Evolutionary conservation across 2,888 invertebrate genomes (phyloP).

Genomic region (Erynnis tages): DNA sequence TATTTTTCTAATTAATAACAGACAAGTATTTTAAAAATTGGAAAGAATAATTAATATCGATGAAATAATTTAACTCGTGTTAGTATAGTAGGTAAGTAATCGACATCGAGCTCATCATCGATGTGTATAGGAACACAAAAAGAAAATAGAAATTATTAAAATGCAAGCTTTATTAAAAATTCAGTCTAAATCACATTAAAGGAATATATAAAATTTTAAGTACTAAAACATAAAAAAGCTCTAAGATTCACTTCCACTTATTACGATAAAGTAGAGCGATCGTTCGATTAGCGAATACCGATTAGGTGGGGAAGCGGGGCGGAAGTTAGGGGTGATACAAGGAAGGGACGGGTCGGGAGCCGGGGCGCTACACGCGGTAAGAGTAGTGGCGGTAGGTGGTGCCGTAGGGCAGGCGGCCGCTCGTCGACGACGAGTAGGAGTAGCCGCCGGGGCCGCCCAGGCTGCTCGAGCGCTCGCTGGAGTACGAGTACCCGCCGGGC

Average conservation of each 20-base stretch:
- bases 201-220: slow-evolving; percentile 50
- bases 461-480: slow-evolving; percentile 87
- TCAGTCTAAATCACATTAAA: slow-evolving; percentile 73
- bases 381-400: slow-evolving; percentile 92
- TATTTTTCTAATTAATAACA: too few species aligned
- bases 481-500: slow-evolving; percentile 89
- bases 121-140: slow-evolving; percentile 54
- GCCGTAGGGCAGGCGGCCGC: slow-evolving; percentile 91
- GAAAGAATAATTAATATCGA: background rate
- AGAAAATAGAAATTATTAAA: slow-evolving; percentile 68
- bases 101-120: slow-evolving; percentile 64
- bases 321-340: slow-evolving; percentile 42
- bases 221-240: slow-evolving; percentile 62
- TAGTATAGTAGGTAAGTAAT: slow-evolving; percentile 45
- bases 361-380: slow-evolving; percentile 88
- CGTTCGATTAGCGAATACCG: slow-evolving; percentile 76
- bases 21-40: too few species aligned
- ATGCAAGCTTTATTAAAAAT: slow-evolving; percentile 79
- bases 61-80: slow-evolving; percentile 35
- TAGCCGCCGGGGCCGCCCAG: slow-evolving; percentile 91
- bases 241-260: slow-evolving; percentile 65
- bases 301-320: slow-evolving; percentile 56
- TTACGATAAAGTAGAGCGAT: slow-evolving; percentile 70
- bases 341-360: slow-evolving; percentile 42
- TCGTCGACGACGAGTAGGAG: slow-evolving; percentile 89